These are phyloP conservation scores for Spodoptera exigua DNA, from an alignment of 2,888 invertebrate species.

Conservation along the genomic window DNA sequence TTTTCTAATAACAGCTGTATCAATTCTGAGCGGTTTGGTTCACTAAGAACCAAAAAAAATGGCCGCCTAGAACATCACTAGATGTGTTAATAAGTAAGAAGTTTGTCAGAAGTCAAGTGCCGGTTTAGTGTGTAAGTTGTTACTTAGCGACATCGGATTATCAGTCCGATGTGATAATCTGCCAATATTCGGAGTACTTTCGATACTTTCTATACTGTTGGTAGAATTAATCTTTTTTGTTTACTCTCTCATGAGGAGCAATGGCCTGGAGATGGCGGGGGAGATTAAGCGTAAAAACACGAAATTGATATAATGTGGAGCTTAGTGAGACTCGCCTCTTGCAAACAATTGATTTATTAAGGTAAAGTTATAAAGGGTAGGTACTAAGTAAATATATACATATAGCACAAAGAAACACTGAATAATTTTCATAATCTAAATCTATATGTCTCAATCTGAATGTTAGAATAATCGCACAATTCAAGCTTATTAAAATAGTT, in stretches of 20 bases:
- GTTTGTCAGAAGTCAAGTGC: slow-evolving; percentile 20
- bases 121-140: slow-evolving; percentile 25
- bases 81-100: slow-evolving; percentile 27
- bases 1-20: too few species aligned
- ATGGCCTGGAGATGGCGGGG: neutral
- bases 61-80: slow-evolving; percentile 13
- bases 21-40: too few species aligned
- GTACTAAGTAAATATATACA: too few species aligned
- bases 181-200: slow-evolving; percentile 21
- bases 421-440: too few species aligned
- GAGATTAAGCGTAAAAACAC: neutral
- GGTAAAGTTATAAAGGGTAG: too few species aligned
- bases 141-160: slow-evolving; percentile 14
- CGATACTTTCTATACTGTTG: slow-evolving; percentile 15
- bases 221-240: slow-evolving; percentile 25
- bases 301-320: neutral
- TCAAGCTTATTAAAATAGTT: too few species aligned
- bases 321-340: neutral
- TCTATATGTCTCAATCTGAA: too few species aligned
- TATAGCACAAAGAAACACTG: too few species aligned
- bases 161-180: slow-evolving; percentile 24
- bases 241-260: neutral
- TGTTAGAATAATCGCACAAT: too few species aligned
- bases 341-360: too few species aligned
- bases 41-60: too few species aligned